Evolutionary conservation across 2,888 invertebrate genomes (phyloP).

Genomic region (Synanthedon myopaeformis): DNA sequence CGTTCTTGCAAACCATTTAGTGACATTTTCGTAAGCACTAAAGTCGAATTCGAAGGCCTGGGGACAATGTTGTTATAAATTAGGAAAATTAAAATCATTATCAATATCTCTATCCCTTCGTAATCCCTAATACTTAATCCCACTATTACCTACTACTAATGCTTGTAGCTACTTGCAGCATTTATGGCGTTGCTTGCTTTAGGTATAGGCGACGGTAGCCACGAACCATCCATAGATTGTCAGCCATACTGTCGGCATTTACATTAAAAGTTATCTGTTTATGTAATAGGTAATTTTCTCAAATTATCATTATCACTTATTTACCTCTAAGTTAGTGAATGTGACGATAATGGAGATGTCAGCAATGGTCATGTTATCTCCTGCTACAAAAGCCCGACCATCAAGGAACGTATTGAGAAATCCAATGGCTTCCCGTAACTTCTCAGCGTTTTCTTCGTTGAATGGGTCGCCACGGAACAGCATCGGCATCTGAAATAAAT

Average conservation of each 20-base stretch:
- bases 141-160: no score
- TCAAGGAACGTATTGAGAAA: slow-evolving; percentile 71
- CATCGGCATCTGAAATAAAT: slow-evolving; percentile 36
- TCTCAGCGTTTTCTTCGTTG: slow-evolving; percentile 52
- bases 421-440: slow-evolving; percentile 71
- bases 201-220: no score
- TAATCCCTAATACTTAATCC: no score
- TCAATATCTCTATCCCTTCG: no score
- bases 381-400: slow-evolving; percentile 74
- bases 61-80: slow-evolving; percentile 11
- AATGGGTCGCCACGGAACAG: slow-evolving; percentile 54
- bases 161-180: no score
- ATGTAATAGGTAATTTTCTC: neutral
- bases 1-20: slow-evolving; percentile 75
- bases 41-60: slow-evolving; percentile 70
- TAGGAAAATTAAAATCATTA: no score
- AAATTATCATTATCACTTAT: slow-evolving; percentile 6
- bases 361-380: slow-evolving; percentile 76
- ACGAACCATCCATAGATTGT: no score
- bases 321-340: slow-evolving; percentile 72
- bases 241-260: no score
- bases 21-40: slow-evolving; percentile 66
- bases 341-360: slow-evolving; percentile 75
- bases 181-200: no score
- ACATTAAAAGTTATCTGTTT: no score